These are phyloP conservation scores for Bubo bubo DNA, from an alignment of 2,113 vertebrate species.

Conservation along the genomic window DNA sequence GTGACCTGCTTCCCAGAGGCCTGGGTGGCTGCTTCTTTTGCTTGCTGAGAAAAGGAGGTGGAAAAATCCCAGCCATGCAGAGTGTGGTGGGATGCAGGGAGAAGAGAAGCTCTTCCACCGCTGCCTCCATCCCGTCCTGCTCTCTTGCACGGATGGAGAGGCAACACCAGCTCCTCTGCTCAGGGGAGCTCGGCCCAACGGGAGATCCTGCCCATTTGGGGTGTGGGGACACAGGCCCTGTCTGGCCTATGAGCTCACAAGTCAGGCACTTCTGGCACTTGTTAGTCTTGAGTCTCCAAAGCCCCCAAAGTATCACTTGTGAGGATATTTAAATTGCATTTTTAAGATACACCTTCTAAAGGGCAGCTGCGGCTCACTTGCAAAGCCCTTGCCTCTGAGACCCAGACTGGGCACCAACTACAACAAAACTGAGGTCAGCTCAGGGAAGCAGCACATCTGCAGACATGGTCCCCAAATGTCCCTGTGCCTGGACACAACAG, in stretches of 20 bases:
- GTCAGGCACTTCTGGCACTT: not conserved
- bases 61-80: not conserved
- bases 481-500: not conserved
- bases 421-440: not conserved
- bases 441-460: not conserved
- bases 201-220: not conserved
- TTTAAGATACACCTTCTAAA: not conserved
- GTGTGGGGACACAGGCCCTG: not conserved
- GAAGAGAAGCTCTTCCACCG: not conserved
- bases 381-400: not conserved
- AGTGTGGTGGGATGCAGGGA: rapidly evolving
- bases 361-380: not conserved
- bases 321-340: not conserved
- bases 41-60: not conserved
- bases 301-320: not conserved
- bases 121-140: rapidly evolving
- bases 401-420: not conserved
- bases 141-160: not conserved
- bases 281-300: not conserved
- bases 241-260: not conserved
- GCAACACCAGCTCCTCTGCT: not conserved
- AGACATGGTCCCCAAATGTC: not conserved
- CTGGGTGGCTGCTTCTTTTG: not conserved
- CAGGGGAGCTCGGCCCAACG: not conserved
- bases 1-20: not conserved